Conservation (phyloP, 2,113 vertebrate genomes). For the Phyllopteryx taeniolatus region DNA sequence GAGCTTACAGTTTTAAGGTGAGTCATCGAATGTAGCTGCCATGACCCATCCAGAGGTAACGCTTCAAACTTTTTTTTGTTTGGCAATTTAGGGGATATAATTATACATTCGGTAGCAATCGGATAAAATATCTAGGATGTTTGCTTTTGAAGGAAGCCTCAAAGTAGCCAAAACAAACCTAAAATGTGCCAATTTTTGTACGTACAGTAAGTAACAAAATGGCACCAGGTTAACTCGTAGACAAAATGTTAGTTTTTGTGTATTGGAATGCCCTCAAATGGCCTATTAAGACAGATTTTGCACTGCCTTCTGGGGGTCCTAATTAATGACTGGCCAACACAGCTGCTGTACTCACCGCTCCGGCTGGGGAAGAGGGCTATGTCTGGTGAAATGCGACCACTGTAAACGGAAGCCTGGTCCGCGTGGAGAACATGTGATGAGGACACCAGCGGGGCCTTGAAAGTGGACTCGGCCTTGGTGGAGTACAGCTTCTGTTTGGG, state of each 20-base stretch:
- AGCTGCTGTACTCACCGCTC: constrained; percentile 38
- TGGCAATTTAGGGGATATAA: background rate
- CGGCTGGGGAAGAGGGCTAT: constrained; percentile 55
- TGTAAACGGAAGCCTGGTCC: constrained; percentile 57
- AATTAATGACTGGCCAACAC: background rate
- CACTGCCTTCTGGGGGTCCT: background rate
- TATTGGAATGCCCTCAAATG: background rate
- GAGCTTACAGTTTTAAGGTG: no score
- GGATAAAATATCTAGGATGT: no score
- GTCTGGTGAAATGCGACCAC: constrained; percentile 62
- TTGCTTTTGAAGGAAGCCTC: no score
- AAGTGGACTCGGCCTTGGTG: constrained; percentile 28
- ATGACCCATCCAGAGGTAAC: no score
- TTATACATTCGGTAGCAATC: no score
- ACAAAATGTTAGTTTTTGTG: background rate
- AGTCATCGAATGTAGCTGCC: no score
- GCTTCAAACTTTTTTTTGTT: no score
- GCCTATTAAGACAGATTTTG: background rate
- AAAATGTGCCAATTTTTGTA: no score
- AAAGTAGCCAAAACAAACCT: no score
- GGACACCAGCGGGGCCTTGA: constrained; percentile 45
- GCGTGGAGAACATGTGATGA: constrained; percentile 49
- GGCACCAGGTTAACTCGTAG: background rate
- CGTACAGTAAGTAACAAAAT: no score
- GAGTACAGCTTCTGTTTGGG: constrained; percentile 84